Evolutionary conservation across 2,113 vertebrate genomes (phyloP).

Genomic region (Scomber scombrus): DNA sequence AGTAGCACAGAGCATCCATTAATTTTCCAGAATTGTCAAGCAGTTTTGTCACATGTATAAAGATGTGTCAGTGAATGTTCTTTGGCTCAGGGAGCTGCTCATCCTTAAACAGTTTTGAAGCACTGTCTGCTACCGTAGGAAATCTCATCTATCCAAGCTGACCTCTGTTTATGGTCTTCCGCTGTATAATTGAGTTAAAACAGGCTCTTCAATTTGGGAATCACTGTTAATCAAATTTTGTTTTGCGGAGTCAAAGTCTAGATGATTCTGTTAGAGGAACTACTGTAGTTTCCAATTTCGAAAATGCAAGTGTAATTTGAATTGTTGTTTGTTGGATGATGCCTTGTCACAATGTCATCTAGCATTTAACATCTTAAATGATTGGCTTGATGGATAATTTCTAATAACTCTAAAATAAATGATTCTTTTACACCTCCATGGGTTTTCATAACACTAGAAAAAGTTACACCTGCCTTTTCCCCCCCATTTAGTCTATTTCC

Average conservation of each 20-base stretch:
- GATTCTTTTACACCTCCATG: too few relatives aligned
- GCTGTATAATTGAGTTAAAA: slow-evolving; percentile 2
- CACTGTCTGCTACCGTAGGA: background rate
- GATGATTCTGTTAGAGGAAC: slow-evolving; percentile 6
- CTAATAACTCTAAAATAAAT: too few relatives aligned
- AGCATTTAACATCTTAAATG: too few relatives aligned
- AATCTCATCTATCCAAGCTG: background rate
- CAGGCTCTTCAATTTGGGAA: background rate
- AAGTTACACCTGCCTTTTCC: background rate
- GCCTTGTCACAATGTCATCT: too few relatives aligned
- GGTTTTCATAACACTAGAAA: background rate
- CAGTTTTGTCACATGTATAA: too few relatives aligned
- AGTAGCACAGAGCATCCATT: background rate
- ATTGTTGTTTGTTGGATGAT: too few relatives aligned
- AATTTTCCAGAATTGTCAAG: background rate
- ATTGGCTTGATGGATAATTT: too few relatives aligned
- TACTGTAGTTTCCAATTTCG: background rate
- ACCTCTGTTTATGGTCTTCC: background rate
- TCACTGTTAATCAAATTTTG: background rate
- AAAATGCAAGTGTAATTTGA: background rate
- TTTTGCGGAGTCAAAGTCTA: background rate
- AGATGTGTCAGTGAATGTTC: background rate
- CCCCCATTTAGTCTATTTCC: background rate
- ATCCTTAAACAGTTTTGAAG: background rate
- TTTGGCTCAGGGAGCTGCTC: background rate